Conservation (phyloP, 2,888 invertebrate species). For the Tanaodytes sp. region DNA sequence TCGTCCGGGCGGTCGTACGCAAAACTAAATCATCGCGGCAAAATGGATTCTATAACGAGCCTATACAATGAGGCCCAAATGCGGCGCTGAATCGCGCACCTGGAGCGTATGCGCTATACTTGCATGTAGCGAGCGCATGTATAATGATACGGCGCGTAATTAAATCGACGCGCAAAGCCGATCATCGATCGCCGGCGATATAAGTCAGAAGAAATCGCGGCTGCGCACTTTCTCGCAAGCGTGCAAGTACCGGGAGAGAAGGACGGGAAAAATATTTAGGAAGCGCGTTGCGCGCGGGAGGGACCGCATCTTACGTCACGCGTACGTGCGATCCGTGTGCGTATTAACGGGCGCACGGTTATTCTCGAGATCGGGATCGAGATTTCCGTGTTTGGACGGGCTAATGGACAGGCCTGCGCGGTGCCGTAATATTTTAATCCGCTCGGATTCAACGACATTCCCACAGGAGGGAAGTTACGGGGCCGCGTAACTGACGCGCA, state of each 20-base stretch:
- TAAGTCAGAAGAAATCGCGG: conserved; percentile 31
- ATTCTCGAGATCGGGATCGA: conserved; percentile 46
- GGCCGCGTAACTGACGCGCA: conserved; percentile 23
- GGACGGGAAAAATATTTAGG: conserved; percentile 47
- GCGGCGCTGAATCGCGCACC: neutral
- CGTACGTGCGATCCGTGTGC: conserved; percentile 22
- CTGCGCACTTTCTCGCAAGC: conserved; percentile 47
- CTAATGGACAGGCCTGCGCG: conserved; percentile 47
- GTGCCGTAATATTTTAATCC: conserved; percentile 50
- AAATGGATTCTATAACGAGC: conserved; percentile 28
- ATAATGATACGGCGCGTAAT: conserved; percentile 18
- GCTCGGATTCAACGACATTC: conserved; percentile 44
- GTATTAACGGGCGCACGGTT: conserved; percentile 41
- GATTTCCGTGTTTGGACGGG: conserved; percentile 52
- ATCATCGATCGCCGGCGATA: conserved; percentile 17
- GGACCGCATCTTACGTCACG: conserved; percentile 40
- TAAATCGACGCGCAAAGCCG: conserved; percentile 19
- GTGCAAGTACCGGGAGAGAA: conserved; percentile 34
- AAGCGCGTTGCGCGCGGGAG: conserved; percentile 35
- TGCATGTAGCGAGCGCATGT: no score
- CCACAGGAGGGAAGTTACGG: conserved; percentile 29
- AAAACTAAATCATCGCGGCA: conserved; percentile 21
- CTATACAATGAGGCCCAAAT: neutral
- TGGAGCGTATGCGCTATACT: no score
- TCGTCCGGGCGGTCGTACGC: neutral